Evolutionary conservation across 2,888 invertebrate genomes (phyloP).

Genomic region (Machimus atricapillus): DNA sequence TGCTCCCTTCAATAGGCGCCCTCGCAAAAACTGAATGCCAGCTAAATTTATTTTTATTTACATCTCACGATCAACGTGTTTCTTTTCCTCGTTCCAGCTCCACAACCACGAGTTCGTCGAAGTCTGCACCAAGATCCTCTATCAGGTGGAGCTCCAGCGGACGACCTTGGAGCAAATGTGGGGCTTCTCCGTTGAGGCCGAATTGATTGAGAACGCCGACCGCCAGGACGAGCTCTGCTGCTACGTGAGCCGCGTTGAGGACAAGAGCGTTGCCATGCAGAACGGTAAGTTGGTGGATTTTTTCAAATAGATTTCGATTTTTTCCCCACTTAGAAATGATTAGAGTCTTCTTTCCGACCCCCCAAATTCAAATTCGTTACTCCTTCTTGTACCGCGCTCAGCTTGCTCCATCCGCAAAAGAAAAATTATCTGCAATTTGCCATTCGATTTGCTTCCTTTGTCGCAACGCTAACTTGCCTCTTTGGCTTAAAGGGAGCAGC

Average conservation of each 20-base stretch:
- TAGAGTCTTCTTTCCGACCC: neutral
- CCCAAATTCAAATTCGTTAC: neutral
- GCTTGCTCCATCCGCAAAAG: neutral
- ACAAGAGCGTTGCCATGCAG: constrained; percentile 94
- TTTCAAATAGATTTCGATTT: neutral
- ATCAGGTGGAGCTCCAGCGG: constrained; percentile 93
- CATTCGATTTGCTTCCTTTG: constrained; percentile 39
- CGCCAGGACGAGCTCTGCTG: constrained; percentile 96
- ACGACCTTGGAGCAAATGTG: constrained; percentile 94
- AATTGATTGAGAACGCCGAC: constrained; percentile 94
- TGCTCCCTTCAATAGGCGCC: neutral
- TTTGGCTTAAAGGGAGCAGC: neutral
- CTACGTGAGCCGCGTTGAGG: constrained; percentile 95
- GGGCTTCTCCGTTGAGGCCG: constrained; percentile 97
- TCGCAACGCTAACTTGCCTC: neutral
- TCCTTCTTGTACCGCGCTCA: neutral
- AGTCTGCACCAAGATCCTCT: constrained; percentile 95
- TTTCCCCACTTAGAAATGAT: constrained; percentile 14
- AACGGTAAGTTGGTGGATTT: constrained; percentile 74
- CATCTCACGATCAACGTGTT: neutral
- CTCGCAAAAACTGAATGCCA: neutral
- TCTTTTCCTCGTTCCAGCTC: constrained; percentile 67
- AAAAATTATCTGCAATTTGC: constrained; percentile 39
- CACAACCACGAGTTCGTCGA: constrained; percentile 95
- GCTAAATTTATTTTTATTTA: constrained; percentile 17